Evolutionary conservation across 1,140 invertebrate species (phyloP).

Genomic region (Colletes latitarsis): DNA sequence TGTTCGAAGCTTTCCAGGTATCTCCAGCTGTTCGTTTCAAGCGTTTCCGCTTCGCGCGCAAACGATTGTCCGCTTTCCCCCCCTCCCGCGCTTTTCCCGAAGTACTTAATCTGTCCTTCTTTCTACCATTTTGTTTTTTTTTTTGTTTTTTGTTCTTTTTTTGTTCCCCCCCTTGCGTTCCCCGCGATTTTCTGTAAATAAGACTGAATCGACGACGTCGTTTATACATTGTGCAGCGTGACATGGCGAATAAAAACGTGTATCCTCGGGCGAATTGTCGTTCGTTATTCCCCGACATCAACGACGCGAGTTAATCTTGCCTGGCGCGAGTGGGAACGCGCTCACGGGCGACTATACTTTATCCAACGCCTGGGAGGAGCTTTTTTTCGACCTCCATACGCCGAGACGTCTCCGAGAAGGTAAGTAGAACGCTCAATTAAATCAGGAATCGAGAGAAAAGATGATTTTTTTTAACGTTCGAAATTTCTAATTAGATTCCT

Average conservation of each 20-base stretch:
- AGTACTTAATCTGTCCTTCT: no score
- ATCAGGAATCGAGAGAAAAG: no score
- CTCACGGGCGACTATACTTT: slow-evolving; percentile 2
- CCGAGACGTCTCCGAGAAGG: slow-evolving; percentile 13
- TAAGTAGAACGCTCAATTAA: slow-evolving; percentile 34
- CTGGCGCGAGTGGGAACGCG: neutral
- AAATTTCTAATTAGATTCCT: no score
- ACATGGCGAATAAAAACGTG: slow-evolving; percentile 46
- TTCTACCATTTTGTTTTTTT: no score
- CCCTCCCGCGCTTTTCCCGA: neutral
- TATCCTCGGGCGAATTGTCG: slow-evolving; percentile 39
- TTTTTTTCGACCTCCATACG: slow-evolving; percentile 12
- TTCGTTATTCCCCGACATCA: slow-evolving; percentile 43
- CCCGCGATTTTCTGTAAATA: slow-evolving; percentile 61
- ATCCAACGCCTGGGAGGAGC: no score
- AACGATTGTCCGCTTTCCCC: slow-evolving; percentile 10
- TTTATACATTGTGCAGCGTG: slow-evolving; percentile 44
- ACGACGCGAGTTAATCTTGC: neutral
- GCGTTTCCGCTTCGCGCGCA: slow-evolving; percentile 3
- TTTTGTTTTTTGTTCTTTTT: neutral
- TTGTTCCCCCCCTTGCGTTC: neutral
- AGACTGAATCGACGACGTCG: slow-evolving; percentile 61
- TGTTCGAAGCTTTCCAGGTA: slow-evolving; percentile 71
- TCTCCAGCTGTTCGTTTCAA: slow-evolving; percentile 63
- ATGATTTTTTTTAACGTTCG: no score